phyloP scores from a whole-genome alignment of 2,797 vertebrate species.

The Acanthornis magna region DNA sequence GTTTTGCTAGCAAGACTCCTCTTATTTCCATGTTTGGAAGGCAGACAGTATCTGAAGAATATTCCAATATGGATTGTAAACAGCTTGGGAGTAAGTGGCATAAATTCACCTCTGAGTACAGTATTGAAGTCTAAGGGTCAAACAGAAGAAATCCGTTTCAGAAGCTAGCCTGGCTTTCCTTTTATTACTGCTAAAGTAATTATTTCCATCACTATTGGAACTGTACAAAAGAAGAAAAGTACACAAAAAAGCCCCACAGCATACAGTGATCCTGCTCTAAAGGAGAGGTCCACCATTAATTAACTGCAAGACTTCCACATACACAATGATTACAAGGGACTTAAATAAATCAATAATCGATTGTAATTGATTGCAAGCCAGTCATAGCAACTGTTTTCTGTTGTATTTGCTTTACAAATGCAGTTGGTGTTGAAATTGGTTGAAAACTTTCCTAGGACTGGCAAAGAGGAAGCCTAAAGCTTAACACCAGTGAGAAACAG shows the following conservation, averaged over 20 bases:
- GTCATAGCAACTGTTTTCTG: background rate
- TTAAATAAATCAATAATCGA: background rate
- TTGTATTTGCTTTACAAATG: background rate
- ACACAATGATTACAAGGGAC: background rate
- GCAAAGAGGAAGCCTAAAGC: background rate
- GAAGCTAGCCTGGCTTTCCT: background rate
- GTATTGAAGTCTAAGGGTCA: background rate
- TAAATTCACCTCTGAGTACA: background rate
- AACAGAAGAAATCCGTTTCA: background rate
- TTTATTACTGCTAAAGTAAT: background rate
- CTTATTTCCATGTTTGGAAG: background rate
- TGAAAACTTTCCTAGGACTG: background rate
- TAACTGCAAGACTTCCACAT: background rate
- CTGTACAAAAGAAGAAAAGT: background rate
- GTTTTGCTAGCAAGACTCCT: background rate
- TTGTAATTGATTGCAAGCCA: background rate
- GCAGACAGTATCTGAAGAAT: background rate
- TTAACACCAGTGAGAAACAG: background rate
- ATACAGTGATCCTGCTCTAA: background rate
- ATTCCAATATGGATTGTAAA: background rate
- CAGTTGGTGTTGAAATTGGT: background rate
- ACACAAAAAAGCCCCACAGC: background rate
- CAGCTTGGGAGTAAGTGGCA: background rate
- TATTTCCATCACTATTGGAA: background rate
- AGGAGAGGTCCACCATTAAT: background rate